phyloP scores from a whole-genome alignment of 2,888 invertebrate species.

The Fabriciana adippe region DNA sequence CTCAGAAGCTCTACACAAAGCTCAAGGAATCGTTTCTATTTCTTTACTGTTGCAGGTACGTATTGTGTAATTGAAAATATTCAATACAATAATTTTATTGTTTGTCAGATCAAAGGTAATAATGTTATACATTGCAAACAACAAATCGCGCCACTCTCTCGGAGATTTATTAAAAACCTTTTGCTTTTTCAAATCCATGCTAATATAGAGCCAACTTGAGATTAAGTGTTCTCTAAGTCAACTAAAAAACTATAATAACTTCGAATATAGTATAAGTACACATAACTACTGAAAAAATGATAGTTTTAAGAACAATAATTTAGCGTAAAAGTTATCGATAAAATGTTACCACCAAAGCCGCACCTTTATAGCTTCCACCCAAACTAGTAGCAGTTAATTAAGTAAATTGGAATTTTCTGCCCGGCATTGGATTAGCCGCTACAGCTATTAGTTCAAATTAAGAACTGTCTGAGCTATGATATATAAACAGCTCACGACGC shows the following conservation, averaged over 20 bases:
- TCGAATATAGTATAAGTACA: neutral
- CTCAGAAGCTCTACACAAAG: slow-evolving; percentile 95
- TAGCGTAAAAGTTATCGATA: slow-evolving; percentile 63
- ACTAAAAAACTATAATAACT: neutral
- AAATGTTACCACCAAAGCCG: slow-evolving; percentile 67
- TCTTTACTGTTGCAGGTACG: slow-evolving; percentile 96
- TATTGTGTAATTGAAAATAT: slow-evolving; percentile 17
- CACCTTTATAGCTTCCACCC: slow-evolving; percentile 71
- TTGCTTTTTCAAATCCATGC: neutral
- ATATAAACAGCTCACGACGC: slow-evolving; percentile 29
- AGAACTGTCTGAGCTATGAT: slow-evolving; percentile 56
- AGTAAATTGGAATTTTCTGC: slow-evolving; percentile 81
- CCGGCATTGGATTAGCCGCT: slow-evolving; percentile 73
- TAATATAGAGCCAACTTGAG: too few relatives aligned
- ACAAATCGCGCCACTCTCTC: neutral
- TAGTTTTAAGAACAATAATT: slow-evolving; percentile 49
- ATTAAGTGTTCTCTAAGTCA: neutral
- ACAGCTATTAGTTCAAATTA: slow-evolving; percentile 81
- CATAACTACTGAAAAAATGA: neutral
- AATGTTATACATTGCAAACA: neutral
- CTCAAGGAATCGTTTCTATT: slow-evolving; percentile 97
- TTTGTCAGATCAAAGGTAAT: slow-evolving; percentile 4
- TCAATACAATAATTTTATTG: slow-evolving; percentile 11
- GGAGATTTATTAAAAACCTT: neutral
- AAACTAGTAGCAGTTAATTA: slow-evolving; percentile 76